phyloP scores from a whole-genome alignment of 2,113 vertebrate species.

The Calyptomena viridis region DNA sequence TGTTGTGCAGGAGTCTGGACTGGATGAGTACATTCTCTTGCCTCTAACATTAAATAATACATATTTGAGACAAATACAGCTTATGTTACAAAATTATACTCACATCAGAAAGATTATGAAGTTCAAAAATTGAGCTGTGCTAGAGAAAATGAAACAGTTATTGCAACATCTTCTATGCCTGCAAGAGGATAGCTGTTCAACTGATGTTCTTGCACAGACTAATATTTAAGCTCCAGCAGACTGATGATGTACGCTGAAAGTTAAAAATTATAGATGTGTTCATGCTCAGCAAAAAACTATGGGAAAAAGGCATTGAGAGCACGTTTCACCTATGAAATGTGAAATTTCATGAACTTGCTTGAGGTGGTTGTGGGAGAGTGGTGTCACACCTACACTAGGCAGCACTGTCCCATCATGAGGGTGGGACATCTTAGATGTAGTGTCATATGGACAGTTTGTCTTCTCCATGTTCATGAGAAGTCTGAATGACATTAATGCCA shows the following conservation, averaged over 20 bases:
- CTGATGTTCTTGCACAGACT: neutral
- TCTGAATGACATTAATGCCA: neutral
- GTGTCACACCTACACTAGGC: neutral
- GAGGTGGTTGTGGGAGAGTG: rapidly evolving
- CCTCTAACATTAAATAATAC: neutral
- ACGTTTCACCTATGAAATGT: neutral
- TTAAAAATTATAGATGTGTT: neutral
- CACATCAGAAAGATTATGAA: neutral
- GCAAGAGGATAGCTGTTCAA: neutral
- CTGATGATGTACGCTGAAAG: neutral
- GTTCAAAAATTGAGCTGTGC: neutral
- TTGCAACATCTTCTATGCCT: neutral
- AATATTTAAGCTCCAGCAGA: neutral
- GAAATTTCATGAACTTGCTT: neutral
- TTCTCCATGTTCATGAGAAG: neutral
- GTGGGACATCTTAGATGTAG: neutral
- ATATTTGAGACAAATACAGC: neutral
- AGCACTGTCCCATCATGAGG: neutral
- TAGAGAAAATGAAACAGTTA: neutral
- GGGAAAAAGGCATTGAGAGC: neutral
- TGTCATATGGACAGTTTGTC: no score
- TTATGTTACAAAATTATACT: neutral
- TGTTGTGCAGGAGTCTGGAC: neutral
- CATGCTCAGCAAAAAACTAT: neutral
- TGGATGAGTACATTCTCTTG: neutral